Conservation (phyloP, 30 jellyfish, hydroid and myxozoan genomes). For the Rhopilema esculentum region DNA sequence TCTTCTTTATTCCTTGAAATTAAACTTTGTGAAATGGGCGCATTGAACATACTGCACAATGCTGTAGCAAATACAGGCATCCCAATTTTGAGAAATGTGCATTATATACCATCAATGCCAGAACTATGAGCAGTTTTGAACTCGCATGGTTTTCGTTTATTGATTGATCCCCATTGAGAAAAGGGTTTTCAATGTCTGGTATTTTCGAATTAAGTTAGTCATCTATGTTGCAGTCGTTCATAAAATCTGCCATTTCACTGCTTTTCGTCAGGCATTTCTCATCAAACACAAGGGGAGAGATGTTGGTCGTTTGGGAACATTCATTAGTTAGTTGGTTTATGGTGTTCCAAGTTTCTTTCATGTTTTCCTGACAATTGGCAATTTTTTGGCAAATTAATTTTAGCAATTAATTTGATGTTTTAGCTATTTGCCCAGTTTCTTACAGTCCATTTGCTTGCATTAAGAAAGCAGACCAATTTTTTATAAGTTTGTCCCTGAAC, state of each 20-base stretch:
- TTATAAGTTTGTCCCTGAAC: constrained; percentile 24
- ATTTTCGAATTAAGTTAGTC: constrained; percentile 1
- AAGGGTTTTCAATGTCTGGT: constrained; percentile 21
- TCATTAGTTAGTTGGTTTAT: too few relatives aligned
- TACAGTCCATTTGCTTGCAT: constrained; percentile 29
- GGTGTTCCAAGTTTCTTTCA: too few relatives aligned
- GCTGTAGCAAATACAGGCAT: constrained; percentile 2
- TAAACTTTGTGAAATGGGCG: constrained; percentile 3
- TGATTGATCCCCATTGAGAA: constrained; percentile 33
- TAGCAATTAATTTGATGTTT: neutral
- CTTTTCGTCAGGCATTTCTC: constrained; percentile 4
- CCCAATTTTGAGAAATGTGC: constrained; percentile 32
- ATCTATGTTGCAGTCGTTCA: constrained; percentile 46
- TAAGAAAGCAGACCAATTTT: constrained; percentile 35
- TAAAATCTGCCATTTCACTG: constrained; percentile 12
- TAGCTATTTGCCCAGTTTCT: constrained; percentile 27
- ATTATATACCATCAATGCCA: constrained; percentile 31
- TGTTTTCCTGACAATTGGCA: neutral
- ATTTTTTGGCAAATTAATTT: constrained; percentile 1
- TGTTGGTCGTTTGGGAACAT: constrained; percentile 7
- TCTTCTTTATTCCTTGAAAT: neutral
- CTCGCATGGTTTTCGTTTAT: constrained; percentile 5
- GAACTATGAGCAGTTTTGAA: constrained; percentile 7
- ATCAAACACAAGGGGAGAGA: constrained; percentile 4
- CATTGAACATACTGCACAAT: neutral